Base-by-base conservation (phyloP, 2,113 vertebrate species). In the Rostratula benghalensis region DNA sequence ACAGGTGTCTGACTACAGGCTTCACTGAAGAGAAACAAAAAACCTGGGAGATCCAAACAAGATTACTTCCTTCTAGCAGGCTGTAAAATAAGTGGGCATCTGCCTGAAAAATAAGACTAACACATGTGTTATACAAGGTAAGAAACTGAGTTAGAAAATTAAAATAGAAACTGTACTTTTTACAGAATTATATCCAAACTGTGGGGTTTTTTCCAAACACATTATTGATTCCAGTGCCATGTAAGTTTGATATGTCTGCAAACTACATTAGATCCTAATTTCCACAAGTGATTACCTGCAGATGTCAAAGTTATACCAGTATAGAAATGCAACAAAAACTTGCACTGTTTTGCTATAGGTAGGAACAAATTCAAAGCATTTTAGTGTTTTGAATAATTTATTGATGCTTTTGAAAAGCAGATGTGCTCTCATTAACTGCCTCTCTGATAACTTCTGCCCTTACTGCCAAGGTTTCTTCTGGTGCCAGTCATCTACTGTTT, bases 321-420 rank as follows among this genome's bases (percentile, higher is more conserved):
- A 82, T 25, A 91, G 50, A 94, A 78, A 57, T 11, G 15, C 39
- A 94, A 61, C 51, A 76, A 81, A 84, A 80, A 33, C 67, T n/a
- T n/a, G 50, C 63, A 39, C 15, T 95, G 39, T 46, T 95, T 63
- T 82, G 35, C 79, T 86, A 73, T 69, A 95, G 69, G 81, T 92
- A 81, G 74, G 53, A 94, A 76, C 12, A 54, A 93, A 89, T 69
- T 91, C 81, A 80, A 96, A 96, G 50, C 87, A 76, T 93, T 91
- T 95, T 43, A 94, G 43, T 82, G 92, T 87, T 96, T 87, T 95
- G 84, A 96, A 96, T 94, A 95, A 95, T 89, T 96, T 91, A 95
- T 95, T n/a, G 80, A 75, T 80, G 93, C 53, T 93, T 92, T 92
- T 63, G 83, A 96, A 94, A 92, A 89, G 57, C 90, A 94, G 63